Conservation (phyloP, 2,113 vertebrate species). For the Platanista minor region DNA sequence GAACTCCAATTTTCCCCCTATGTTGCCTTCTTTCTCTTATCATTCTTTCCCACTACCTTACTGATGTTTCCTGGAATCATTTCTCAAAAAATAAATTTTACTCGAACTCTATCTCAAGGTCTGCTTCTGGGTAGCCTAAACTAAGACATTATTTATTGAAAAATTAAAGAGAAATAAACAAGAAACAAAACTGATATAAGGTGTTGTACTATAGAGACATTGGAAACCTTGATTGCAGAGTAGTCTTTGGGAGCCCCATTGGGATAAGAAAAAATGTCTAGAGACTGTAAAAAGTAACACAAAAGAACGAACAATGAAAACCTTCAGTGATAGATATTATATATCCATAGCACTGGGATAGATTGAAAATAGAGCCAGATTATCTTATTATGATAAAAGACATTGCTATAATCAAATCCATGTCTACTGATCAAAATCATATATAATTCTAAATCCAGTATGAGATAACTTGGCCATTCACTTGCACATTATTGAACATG, state of each 20-base stretch:
- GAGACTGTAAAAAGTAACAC: neutral
- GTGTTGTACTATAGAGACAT: neutral
- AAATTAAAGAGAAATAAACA: neutral
- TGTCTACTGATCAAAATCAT: neutral
- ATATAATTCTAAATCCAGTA: neutral
- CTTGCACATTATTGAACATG: no score
- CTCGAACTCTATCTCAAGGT: neutral
- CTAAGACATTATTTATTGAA: neutral
- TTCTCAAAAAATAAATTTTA: neutral
- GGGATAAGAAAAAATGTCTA: neutral
- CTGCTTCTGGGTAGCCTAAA: neutral
- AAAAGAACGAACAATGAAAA: neutral
- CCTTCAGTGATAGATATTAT: neutral
- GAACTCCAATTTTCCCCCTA: fast-evolving
- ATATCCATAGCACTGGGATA: neutral
- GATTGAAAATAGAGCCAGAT: neutral
- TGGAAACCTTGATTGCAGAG: neutral
- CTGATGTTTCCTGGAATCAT: neutral
- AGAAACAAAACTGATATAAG: neutral
- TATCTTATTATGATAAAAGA: neutral
- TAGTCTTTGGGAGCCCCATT: neutral
- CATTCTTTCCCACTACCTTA: neutral
- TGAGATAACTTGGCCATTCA: neutral
- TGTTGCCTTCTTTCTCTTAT: neutral
- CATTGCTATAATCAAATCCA: neutral